phyloP scores from a whole-genome alignment of 2,113 vertebrate species.

The Gasterosteus aculeatus region DNA sequence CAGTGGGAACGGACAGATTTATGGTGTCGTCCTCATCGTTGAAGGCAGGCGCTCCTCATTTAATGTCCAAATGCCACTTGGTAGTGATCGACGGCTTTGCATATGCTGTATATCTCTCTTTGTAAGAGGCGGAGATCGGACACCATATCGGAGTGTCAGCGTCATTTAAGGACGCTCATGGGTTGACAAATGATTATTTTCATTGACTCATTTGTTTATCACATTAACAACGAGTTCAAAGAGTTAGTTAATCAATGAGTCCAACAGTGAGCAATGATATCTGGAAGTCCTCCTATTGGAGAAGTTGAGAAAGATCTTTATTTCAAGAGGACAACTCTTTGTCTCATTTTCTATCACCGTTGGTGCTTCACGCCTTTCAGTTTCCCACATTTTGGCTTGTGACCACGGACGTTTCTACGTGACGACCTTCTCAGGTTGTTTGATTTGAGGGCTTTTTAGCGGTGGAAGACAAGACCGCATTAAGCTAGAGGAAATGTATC shows the following conservation, averaged over 20 bases:
- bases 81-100: conserved; percentile 55
- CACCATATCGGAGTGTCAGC: not conserved
- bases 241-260: no score
- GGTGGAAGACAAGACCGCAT: not conserved
- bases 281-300: not conserved
- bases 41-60: conserved; percentile 51
- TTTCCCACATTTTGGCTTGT: not conserved
- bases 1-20: conserved; percentile 42
- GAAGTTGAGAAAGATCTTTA: not conserved
- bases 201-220: not conserved
- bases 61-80: conserved; percentile 49
- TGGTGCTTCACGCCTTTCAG: not conserved
- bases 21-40: conserved; percentile 21
- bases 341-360: not conserved
- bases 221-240: not conserved
- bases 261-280: not conserved
- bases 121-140: not conserved
- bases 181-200: not conserved
- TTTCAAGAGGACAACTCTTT: not conserved
- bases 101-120: conserved; percentile 26
- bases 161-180: conserved; percentile 1
- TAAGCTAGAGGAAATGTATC: not conserved
- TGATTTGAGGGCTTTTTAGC: not conserved
- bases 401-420: not conserved
- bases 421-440: not conserved